These are phyloP conservation scores for Maccullochella peelii DNA, from an alignment of 2,113 vertebrate genomes.

Conservation along the genomic window DNA sequence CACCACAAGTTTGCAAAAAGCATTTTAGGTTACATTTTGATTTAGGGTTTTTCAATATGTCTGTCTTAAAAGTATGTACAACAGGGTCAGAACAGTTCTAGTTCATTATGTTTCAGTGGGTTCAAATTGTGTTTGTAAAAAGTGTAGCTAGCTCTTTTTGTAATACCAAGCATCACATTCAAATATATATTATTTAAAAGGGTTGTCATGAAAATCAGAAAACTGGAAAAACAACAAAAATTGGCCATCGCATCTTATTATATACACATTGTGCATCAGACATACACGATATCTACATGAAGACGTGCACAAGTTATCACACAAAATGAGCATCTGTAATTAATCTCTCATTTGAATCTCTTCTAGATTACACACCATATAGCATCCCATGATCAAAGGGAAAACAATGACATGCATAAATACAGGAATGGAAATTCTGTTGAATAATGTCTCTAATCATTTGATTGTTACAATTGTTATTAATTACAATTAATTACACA, in stretches of 20 bases:
- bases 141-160: not conserved
- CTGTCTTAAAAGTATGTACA: not conserved
- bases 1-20: not conserved
- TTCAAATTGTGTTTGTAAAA: not conserved
- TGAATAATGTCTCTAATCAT: not conserved
- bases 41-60: not conserved
- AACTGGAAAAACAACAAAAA: not conserved
- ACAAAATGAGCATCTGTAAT: not conserved
- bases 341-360: not conserved
- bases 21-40: not conserved
- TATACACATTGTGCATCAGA: not conserved
- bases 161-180: not conserved
- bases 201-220: not conserved
- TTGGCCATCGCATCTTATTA: not conserved
- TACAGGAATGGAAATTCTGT: not conserved
- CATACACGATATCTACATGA: not conserved
- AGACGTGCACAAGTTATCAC: not conserved
- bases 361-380: not conserved
- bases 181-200: not conserved
- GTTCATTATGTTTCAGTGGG: not conserved
- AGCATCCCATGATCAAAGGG: not conserved
- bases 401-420: conserved; percentile 9
- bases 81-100: not conserved
- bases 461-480: not conserved
- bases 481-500: not conserved